phyloP scores from a whole-genome alignment of 2,113 vertebrate genomes.

The Pterocles orientalis region DNA sequence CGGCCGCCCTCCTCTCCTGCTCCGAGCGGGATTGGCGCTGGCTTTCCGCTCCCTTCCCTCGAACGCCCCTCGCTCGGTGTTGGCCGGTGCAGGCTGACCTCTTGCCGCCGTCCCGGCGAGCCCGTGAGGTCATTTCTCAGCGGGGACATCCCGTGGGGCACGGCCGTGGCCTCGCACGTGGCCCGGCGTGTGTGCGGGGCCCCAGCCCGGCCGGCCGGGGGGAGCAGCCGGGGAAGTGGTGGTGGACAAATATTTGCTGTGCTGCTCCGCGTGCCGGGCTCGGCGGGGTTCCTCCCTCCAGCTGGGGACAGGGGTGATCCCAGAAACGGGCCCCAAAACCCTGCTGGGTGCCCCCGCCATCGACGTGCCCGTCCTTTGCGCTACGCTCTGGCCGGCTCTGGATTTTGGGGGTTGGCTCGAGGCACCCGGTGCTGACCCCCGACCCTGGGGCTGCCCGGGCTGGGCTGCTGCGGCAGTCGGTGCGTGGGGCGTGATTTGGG shows the following conservation, averaged over 20 bases:
- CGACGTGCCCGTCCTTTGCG: accelerated
- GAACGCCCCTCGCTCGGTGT: neutral
- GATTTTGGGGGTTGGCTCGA: neutral
- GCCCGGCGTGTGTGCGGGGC: neutral
- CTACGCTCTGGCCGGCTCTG: accelerated
- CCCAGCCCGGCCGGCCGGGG: neutral
- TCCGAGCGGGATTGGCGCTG: neutral
- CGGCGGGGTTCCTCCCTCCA: neutral
- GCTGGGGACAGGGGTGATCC: neutral
- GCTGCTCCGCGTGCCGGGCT: neutral
- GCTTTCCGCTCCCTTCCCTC: neutral
- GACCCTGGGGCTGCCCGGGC: neutral
- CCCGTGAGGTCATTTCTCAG: neutral
- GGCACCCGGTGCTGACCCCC: neutral
- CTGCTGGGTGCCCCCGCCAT: accelerated
- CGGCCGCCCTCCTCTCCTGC: neutral
- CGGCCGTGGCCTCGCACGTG: neutral
- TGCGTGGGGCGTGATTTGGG: accelerated
- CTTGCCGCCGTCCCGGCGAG: neutral
- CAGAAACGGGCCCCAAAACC: neutral
- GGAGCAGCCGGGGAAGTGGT: neutral
- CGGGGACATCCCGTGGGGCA: accelerated
- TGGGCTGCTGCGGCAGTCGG: accelerated
- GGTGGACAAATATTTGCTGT: constrained; percentile 61
- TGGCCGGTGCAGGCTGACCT: neutral